Evolutionary conservation across 2,113 vertebrate species (phyloP), one percentile per base, ranked within the genome.

Genomic region (Strigops habroptila): DNA sequence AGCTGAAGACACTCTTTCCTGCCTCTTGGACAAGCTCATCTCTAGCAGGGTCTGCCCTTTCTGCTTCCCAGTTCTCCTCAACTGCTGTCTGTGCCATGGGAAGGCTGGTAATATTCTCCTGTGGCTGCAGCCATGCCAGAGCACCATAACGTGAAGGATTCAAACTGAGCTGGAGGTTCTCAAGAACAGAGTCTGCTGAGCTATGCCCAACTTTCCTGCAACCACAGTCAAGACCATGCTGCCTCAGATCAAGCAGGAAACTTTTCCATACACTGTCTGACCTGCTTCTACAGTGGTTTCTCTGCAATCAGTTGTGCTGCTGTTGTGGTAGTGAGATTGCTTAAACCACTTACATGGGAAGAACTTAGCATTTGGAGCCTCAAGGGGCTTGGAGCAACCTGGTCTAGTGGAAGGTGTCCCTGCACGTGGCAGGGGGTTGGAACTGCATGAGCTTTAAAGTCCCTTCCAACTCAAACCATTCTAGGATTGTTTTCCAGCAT

Each of bases 311-410:
- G 1, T 24, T 3, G 0, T n/a, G 39, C 41, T 73, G 35, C 41
- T 44, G 76, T 46, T 48, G 57, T 1, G 1, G 41, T 52, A 33
- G 55, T 7, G 35, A 74, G 49, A 51, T 6, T 0, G 0, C 53
- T 74, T 30, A 28, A 68, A 21, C 17, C 12, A 41, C 46, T 27
- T 12, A 14, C 41, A 78, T 4, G 8, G 49, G 30, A 91, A 78
- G 49, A 18, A 46, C 25, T 39, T 18, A 33, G 23, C 39, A 55
- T 59, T 24, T 0, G 2, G 82, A 48, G 24, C 12, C 19, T 33
- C 65, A 31, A 4, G 19, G 31, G 60, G 57, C 57, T 59, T 59
- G 57, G 57, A 59, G 57, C 57, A 59, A 35, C 39, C n/a, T 16
- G 3, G 33, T 59, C 22, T 16, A 35, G 9, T 7, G 33, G 14